Percentiles rank a stretch among this genome's conserved stretches.
These are phyloP conservation scores for Nothoprocta perdicaria DNA, from an alignment of 2,113 vertebrate species.

Conservation along the genomic window DNA sequence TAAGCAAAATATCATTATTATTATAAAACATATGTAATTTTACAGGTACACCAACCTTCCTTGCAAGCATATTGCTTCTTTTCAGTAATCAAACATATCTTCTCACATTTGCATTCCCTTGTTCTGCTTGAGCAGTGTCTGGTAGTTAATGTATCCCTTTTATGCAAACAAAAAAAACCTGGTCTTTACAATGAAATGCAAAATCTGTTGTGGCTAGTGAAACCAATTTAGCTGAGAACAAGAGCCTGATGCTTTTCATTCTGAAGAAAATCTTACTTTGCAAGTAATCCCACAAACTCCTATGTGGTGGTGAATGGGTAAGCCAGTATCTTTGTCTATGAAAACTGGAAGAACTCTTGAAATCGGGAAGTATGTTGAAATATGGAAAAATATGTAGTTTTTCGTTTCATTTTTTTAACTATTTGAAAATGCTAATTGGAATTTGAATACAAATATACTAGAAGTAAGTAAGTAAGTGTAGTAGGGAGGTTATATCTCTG, in stretches of 20 bases:
- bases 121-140: neutral
- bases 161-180: neutral
- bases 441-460: neutral
- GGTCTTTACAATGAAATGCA: neutral
- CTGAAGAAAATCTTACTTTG: fast-evolving
- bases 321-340: neutral
- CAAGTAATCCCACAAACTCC: neutral
- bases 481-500: neutral
- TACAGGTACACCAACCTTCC: neutral
- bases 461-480: fast-evolving
- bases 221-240: neutral
- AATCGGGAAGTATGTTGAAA: neutral
- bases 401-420: neutral
- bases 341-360: neutral
- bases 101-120: neutral
- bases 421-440: neutral
- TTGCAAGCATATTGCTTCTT: neutral
- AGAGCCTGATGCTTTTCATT: neutral
- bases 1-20: neutral
- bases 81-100: neutral
- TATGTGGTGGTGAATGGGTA: neutral
- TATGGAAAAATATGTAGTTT: neutral
- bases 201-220: neutral
- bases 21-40: neutral
- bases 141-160: neutral